Evolutionary conservation across 2,797 vertebrate genomes (phyloP), one percentile per base, ranked within the genome.

Genomic region (Typhlichthys subterraneus): DNA sequence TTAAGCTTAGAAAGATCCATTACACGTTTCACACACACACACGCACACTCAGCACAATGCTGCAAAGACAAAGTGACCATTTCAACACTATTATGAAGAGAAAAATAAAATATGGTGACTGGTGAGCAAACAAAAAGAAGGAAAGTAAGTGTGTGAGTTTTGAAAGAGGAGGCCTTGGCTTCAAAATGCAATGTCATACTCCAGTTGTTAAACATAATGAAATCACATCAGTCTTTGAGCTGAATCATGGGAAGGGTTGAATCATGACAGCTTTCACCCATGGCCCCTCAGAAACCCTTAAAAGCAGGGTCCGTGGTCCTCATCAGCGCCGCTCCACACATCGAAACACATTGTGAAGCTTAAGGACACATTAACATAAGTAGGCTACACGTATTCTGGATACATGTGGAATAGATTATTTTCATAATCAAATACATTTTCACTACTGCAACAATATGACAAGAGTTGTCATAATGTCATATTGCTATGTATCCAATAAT

Each of bases 1-100:
- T 57, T 50, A 61, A 69, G 72, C 69, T 33, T 49, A 8, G 14
- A 51, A 59, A 54, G 66, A 81, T 81, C 73, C 60, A 77, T 83
- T 57, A 65, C 65, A 64, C 53, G 59, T 72, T 84, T 76, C 63
- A 31, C 12, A 31, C 52, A 53, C 3, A 53, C 7, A 29, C 31
- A 55, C 10, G 33, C 13, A n/a, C 53, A n/a, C 38, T 19, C 31
- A 67, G 57, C 76, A 63, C 65, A 69, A 56, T n/a, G 65, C 71
- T 17, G 54, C 66, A 69, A 53, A 67, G 69, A 73, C 68, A 61
- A 69, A 79, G 61, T 60, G 9, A 4, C 48, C 57, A 49, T 72
- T 69, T 23, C 55, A 63, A 42, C 48, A 14, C 23, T 17, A 63
- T 59, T 63, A 73, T 38, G 58, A 58, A 57, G 68, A 57, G 46